Conservation (phyloP, 1,140 invertebrate genomes). For the Listronotus bonariensis region DNA sequence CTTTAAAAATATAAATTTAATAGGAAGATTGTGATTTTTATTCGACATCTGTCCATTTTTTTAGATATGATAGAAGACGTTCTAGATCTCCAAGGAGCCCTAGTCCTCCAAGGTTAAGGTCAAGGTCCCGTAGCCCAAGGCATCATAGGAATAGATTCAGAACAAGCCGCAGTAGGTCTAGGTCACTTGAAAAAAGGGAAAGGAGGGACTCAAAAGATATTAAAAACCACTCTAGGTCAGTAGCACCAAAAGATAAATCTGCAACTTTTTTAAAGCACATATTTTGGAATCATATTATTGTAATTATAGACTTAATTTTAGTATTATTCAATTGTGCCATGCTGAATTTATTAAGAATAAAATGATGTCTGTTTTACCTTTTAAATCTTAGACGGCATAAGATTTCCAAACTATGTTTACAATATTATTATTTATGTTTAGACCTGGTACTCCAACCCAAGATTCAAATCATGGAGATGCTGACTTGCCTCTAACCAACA, state of each 20-base stretch:
- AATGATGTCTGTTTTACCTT: no score
- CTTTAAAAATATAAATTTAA: no score
- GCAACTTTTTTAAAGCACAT: no score
- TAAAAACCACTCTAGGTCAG: constrained; percentile 11
- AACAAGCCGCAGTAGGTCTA: constrained; percentile 42
- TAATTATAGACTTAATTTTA: no score
- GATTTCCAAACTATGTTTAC: no score
- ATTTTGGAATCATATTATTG: no score
- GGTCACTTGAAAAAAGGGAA: constrained; percentile 41
- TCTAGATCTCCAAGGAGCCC: constrained; percentile 49
- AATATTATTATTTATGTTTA: constrained; percentile 28
- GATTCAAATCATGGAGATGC: constrained; percentile 67
- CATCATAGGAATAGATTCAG: constrained; percentile 35
- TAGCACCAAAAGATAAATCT: no score
- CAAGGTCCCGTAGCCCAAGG: constrained; percentile 48
- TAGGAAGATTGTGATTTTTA: background rate
- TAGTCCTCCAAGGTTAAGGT: constrained; percentile 47
- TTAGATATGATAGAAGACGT: constrained; percentile 49
- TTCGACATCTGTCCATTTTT: background rate
- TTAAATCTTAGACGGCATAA: no score
- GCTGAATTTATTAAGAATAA: no score
- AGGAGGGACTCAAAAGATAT: constrained; percentile 35
- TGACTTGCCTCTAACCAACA: constrained; percentile 62
- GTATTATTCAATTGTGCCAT: no score
- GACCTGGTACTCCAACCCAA: constrained; percentile 62